phyloP scores from a whole-genome alignment of 2,888 invertebrate species.

The Conchocele bisecta region DNA sequence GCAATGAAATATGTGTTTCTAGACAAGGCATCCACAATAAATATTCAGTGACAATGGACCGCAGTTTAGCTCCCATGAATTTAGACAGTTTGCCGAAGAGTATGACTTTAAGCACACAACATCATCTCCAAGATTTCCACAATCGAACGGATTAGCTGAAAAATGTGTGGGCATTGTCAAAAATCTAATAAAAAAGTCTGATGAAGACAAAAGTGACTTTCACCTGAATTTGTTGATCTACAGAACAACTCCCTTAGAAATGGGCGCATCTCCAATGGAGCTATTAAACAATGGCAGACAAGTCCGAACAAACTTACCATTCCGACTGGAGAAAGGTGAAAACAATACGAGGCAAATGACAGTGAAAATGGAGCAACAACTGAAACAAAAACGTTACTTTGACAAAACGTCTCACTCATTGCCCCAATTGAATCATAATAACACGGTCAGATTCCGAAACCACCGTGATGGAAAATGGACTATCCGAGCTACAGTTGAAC shows the following conservation, averaged over 20 bases:
- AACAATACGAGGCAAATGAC: not conserved
- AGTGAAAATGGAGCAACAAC: not conserved
- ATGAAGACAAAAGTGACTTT: slow-evolving; percentile 1
- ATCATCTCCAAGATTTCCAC: slow-evolving; percentile 9
- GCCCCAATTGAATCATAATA: not conserved
- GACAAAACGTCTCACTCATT: not conserved
- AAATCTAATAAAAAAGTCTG: not conserved
- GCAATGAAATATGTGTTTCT: slow-evolving; percentile 19
- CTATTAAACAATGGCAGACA: not conserved
- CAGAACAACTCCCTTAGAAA: slow-evolving; percentile 6
- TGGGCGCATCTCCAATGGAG: not conserved
- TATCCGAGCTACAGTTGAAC: not conserved
- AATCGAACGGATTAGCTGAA: slow-evolving; percentile 8
- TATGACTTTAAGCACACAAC: slow-evolving; percentile 14
- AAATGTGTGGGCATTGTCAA: not conserved
- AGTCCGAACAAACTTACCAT: not conserved
- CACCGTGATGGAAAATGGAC: not conserved
- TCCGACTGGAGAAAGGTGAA: not conserved
- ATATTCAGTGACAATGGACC: slow-evolving; percentile 22
- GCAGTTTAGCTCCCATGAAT: slow-evolving; percentile 10
- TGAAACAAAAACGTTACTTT: slow-evolving; percentile 1
- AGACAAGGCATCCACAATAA: slow-evolving; percentile 5
- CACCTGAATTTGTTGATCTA: not conserved
- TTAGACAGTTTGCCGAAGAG: slow-evolving; percentile 7
- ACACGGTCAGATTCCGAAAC: not conserved